These are phyloP conservation scores for Acipenser oxyrinchus DNA, from an alignment of 2,797 vertebrate species.

Conservation along the genomic window DNA sequence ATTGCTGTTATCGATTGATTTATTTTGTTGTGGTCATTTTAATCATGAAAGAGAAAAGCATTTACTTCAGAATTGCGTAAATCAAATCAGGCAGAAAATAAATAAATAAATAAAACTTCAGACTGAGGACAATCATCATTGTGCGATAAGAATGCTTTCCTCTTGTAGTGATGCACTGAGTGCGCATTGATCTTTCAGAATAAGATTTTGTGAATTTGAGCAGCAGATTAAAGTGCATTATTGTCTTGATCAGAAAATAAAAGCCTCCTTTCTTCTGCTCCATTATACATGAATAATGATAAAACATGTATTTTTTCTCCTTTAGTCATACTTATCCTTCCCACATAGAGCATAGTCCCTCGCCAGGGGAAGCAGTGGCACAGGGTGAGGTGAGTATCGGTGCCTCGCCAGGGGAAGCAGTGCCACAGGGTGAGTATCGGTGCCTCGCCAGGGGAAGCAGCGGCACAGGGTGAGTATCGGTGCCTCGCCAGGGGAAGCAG, in stretches of 20 bases:
- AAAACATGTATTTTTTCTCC: background rate
- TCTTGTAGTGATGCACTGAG: background rate
- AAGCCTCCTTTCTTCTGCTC: background rate
- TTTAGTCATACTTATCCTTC: background rate
- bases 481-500: too few relatives aligned
- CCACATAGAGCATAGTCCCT: background rate
- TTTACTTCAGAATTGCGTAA: too few relatives aligned
- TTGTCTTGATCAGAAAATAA: slow-evolving; percentile 11
- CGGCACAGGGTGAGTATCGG: too few relatives aligned
- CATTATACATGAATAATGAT: slow-evolving; percentile 14
- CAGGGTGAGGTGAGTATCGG: too few relatives aligned
- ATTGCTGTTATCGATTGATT: too few relatives aligned
- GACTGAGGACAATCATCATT: slow-evolving; percentile 1
- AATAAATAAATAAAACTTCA: background rate
- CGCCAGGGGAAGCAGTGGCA: background rate
- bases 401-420: too few relatives aligned
- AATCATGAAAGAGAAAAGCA: too few relatives aligned
- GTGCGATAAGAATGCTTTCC: slow-evolving; percentile 4
- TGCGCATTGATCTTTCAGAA: slow-evolving; percentile 4
- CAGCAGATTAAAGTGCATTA: slow-evolving; percentile 1
- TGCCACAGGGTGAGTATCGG: too few relatives aligned
- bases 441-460: too few relatives aligned
- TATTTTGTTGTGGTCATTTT: too few relatives aligned
- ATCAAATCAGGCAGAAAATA: background rate
- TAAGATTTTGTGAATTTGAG: background rate